phyloP scores from a whole-genome alignment of 2,888 invertebrate species.

The Drosophila hawaiiensis region DNA sequence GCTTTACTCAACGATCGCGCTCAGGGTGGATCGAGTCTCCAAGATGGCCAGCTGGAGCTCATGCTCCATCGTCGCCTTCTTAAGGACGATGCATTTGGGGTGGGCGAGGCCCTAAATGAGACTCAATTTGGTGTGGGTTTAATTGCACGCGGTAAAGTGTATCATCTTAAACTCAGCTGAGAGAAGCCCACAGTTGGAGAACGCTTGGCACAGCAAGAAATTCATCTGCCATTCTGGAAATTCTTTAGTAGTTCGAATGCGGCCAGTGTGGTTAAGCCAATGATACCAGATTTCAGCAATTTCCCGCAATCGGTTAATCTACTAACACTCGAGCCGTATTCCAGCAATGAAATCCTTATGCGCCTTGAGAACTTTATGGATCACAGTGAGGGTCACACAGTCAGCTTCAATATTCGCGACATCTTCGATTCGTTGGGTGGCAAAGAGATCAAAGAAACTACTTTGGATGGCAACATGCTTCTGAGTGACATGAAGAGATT shows the following conservation, averaged over 20 bases:
- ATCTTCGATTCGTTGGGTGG: conserved; percentile 88
- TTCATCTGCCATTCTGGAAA: conserved; percentile 88
- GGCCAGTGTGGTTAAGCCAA: conserved; percentile 83
- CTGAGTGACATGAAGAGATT: conserved; percentile 86
- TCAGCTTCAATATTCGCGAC: conserved; percentile 80
- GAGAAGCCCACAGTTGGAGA: conserved; percentile 80
- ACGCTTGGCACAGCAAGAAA: conserved; percentile 86
- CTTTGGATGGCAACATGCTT: conserved; percentile 90
- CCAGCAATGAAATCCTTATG: conserved; percentile 87
- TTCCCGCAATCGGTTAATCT: conserved; percentile 91
- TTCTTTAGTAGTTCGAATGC: conserved; percentile 87
- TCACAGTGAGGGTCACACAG: conserved; percentile 86
- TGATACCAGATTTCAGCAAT: conserved; percentile 63
- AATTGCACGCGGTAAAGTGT: conserved; percentile 90
- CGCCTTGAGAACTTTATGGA: conserved; percentile 92
- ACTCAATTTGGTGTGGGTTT: conserved; percentile 89
- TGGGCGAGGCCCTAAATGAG: conserved; percentile 96
- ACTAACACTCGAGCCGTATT: conserved; percentile 92
- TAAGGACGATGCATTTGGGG: conserved; percentile 96
- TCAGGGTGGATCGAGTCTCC: conserved; percentile 92
- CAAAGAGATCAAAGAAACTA: conserved; percentile 88
- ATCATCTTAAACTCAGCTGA: conserved; percentile 78
- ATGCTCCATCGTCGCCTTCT: conserved; percentile 94
- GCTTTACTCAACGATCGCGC: conserved; percentile 90
- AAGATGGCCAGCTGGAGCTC: conserved; percentile 91